Conservation (phyloP, 1,140 invertebrate genomes). For the Schmidtea mediterranea region DNA sequence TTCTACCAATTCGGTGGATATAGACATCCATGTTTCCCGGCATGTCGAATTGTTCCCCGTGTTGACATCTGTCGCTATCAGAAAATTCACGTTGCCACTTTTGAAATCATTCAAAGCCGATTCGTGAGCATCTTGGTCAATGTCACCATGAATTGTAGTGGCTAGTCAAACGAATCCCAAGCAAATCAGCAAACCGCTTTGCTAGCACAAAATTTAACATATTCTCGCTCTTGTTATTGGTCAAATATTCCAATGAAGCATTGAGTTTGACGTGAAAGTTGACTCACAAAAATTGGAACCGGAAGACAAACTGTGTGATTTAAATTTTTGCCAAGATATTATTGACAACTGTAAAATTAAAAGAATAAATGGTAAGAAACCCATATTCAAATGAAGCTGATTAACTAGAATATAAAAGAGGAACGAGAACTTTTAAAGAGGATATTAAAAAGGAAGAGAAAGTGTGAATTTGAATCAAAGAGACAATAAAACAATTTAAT, state of each 20-base stretch:
- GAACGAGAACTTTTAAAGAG: too few species aligned
- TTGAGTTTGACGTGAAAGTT: constrained; percentile 37
- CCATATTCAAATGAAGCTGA: too few species aligned
- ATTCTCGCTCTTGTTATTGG: constrained; percentile 25
- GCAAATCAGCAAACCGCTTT: constrained; percentile 59
- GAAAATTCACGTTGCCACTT: constrained; percentile 32
- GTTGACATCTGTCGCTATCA: constrained; percentile 68
- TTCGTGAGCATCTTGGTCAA: constrained; percentile 60
- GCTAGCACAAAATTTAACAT: constrained; percentile 65
- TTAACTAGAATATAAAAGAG: too few species aligned
- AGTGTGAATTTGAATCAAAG: too few species aligned
- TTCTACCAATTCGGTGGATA: constrained; percentile 74
- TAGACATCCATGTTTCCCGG: constrained; percentile 60
- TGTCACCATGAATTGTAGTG: constrained; percentile 31
- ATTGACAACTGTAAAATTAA: too few species aligned
- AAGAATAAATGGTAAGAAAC: too few species aligned
- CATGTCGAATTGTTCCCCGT: constrained; percentile 68
- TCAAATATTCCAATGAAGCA: background rate
- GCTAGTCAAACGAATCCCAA: constrained; percentile 21
- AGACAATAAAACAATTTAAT: too few species aligned
- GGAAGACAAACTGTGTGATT: too few species aligned
- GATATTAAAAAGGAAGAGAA: too few species aligned
- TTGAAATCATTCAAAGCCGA: constrained; percentile 51
- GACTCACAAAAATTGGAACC: constrained; percentile 50
- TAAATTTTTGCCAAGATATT: too few species aligned